phyloP scores from a whole-genome alignment of 2,113 vertebrate species.

The Taurulus bubalis region DNA sequence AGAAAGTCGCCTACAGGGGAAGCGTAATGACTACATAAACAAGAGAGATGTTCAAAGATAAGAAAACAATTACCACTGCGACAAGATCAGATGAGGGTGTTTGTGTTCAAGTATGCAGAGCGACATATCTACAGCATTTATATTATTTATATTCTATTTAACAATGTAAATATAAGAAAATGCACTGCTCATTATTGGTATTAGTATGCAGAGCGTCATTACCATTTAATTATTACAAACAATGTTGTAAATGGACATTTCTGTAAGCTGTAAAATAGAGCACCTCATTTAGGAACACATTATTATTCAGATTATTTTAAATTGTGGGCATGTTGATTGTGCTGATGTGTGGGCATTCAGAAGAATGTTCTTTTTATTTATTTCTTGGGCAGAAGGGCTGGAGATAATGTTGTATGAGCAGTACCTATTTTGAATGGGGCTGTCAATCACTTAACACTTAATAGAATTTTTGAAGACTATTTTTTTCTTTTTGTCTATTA shows the following conservation, averaged over 20 bases:
- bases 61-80: constrained; percentile 10
- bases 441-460: constrained; percentile 9
- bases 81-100: neutral
- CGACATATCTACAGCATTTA: neutral
- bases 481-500: neutral
- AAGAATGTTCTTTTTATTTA: neutral
- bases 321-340: neutral
- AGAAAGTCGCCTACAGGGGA: constrained; percentile 34
- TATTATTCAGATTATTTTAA: constrained; percentile 2
- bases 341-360: neutral
- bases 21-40: constrained; percentile 17
- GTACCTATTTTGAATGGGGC: neutral
- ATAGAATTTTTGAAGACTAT: neutral
- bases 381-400: neutral
- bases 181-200: neutral
- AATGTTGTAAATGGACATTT: constrained; percentile 3
- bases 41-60: constrained; percentile 5
- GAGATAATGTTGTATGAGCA: neutral
- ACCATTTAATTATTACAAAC: neutral
- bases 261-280: neutral
- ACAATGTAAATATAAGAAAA: neutral
- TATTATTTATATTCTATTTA: neutral
- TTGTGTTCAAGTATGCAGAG: neutral
- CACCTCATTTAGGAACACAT: neutral
- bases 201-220: neutral